These are phyloP conservation scores for Symphodus melops DNA, from an alignment of 2,113 vertebrate species.

Conservation along the genomic window DNA sequence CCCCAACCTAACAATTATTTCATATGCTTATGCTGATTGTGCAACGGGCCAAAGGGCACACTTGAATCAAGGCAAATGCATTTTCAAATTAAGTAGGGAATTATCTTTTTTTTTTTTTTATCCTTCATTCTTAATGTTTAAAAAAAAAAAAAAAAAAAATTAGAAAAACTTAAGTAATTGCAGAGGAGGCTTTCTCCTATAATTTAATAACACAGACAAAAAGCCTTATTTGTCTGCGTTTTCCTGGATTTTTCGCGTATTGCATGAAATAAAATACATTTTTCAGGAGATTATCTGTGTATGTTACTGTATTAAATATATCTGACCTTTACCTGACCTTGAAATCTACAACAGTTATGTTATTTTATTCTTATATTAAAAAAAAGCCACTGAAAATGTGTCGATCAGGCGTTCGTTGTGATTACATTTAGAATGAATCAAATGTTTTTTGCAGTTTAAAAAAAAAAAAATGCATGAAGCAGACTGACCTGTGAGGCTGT, in stretches of 20 bases:
- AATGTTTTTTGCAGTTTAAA: not conserved
- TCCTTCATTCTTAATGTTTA: not conserved
- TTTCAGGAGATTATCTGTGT: not conserved
- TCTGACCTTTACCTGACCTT: not conserved
- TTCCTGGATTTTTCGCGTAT: not conserved
- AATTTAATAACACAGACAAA: not conserved
- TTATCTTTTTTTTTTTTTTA: not conserved
- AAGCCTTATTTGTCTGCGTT: not conserved
- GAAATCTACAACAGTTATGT: not conserved
- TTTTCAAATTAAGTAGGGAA: constrained; percentile 11
- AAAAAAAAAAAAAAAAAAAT: not conserved
- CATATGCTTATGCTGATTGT: constrained; percentile 8
- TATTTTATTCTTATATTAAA: too few species aligned
- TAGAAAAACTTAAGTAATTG: not conserved
- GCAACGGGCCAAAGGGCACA: constrained; percentile 20
- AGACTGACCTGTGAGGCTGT: constrained; percentile 19
- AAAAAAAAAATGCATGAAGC: constrained; percentile 16
- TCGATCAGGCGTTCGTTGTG: too few species aligned
- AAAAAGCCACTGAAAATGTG: too few species aligned
- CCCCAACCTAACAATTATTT: constrained; percentile 30
- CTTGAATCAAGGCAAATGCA: constrained; percentile 11
- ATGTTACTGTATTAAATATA: not conserved
- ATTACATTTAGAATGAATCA: too few species aligned
- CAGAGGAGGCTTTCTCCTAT: not conserved
- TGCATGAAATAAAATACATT: not conserved